Conservation (phyloP, 2,888 invertebrate species). For the Strigamia crassipes region DNA sequence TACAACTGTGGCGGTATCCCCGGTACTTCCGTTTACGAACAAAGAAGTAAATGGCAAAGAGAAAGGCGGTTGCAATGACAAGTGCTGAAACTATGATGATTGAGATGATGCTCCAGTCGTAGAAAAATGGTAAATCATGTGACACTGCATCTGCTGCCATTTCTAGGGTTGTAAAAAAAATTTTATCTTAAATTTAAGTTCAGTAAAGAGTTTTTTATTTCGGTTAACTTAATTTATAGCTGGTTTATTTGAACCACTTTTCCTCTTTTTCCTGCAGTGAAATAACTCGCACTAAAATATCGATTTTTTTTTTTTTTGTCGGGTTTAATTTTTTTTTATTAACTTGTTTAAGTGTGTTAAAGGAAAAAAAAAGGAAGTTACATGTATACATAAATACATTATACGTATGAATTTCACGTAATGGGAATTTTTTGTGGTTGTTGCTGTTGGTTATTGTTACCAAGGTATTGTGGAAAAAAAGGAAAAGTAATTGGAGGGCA, state of each 20-base stretch:
- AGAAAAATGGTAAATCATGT: slow-evolving; percentile 29
- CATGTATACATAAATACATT: background rate
- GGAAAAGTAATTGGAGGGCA: too few relatives aligned
- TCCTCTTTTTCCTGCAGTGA: background rate
- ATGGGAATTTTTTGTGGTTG: background rate
- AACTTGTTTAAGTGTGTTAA: background rate
- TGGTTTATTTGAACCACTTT: background rate
- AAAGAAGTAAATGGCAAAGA: slow-evolving; percentile 48
- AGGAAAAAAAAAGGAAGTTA: background rate
- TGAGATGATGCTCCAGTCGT: slow-evolving; percentile 47
- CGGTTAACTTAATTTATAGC: background rate
- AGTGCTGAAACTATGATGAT: slow-evolving; percentile 44
- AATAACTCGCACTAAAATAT: slow-evolving; percentile 4
- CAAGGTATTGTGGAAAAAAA: background rate
- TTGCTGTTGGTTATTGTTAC: background rate
- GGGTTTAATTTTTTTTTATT: background rate
- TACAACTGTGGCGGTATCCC: slow-evolving; percentile 49
- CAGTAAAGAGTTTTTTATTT: background rate
- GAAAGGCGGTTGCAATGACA: slow-evolving; percentile 44
- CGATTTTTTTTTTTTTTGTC: background rate
- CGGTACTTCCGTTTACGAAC: slow-evolving; percentile 48
- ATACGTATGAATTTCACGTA: too few relatives aligned
- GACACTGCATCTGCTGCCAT: slow-evolving; percentile 45
- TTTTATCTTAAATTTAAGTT: background rate
- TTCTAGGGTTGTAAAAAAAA: slow-evolving; percentile 31